Conservation (phyloP, 2,797 vertebrate species). For the Enteromius treurensis region DNA sequence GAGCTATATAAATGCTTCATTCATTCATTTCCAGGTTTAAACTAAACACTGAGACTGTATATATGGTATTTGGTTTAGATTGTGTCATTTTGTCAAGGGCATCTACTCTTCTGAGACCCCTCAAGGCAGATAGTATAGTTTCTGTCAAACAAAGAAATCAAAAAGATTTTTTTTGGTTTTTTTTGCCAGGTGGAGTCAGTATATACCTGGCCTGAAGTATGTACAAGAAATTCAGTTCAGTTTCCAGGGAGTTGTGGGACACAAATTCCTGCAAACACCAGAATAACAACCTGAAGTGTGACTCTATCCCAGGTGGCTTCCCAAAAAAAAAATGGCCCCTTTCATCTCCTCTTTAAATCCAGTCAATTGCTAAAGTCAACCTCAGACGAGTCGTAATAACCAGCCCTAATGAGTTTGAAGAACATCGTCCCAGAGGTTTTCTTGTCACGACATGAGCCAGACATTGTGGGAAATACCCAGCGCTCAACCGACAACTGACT, state of each 20-base stretch:
- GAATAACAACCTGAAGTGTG: background rate
- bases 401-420: conserved; percentile 49
- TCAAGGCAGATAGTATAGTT: background rate
- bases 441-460: conserved; percentile 57
- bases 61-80: background rate
- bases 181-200: background rate
- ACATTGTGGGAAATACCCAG: conserved; percentile 60
- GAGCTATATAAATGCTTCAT: no score
- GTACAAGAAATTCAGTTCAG: background rate
- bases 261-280: background rate
- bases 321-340: background rate
- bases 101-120: background rate
- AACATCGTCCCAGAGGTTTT: conserved; percentile 25
- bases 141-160: conserved; percentile 1
- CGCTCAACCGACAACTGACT: conserved; percentile 44
- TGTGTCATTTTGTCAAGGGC: background rate
- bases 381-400: conserved; percentile 36
- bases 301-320: background rate
- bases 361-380: conserved; percentile 28
- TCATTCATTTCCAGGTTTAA: no score
- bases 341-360: conserved; percentile 36
- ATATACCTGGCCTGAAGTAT: conserved; percentile 12
- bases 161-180: background rate
- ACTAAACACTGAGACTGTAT: background rate
- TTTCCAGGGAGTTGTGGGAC: background rate